Evolutionary conservation across 1,140 invertebrate species (phyloP).

Genomic region (Nasonia giraulti): DNA sequence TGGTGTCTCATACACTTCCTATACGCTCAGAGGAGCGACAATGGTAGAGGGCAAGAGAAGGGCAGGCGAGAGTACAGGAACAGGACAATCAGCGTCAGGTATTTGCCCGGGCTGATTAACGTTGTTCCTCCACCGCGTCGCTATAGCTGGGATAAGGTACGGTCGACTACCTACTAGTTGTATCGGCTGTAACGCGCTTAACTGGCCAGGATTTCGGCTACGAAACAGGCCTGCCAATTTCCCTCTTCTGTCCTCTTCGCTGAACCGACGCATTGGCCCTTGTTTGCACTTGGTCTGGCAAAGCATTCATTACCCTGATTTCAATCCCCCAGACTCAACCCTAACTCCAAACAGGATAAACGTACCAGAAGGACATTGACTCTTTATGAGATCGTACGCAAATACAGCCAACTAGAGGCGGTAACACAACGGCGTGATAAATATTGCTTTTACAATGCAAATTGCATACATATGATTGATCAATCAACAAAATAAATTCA

Average conservation of each 20-base stretch:
- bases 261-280: neutral
- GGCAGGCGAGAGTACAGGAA: neutral
- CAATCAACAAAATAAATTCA: neutral
- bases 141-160: neutral
- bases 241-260: neutral
- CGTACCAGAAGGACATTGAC: neutral
- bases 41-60: neutral
- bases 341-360: neutral
- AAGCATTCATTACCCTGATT: slow-evolving; percentile 1
- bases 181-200: slow-evolving; percentile 2
- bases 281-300: neutral
- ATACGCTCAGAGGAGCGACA: neutral
- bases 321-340: neutral
- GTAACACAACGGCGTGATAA: neutral
- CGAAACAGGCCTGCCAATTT: neutral
- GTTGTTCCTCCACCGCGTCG: neutral
- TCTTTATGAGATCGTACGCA: neutral
- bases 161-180: neutral
- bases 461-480: neutral
- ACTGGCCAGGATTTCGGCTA: neutral
- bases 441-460: neutral
- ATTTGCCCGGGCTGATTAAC: neutral
- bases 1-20: neutral
- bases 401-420: neutral
- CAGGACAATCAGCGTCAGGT: slow-evolving; percentile 2